Evolutionary conservation across 2,888 invertebrate species (phyloP).

Genomic region (Drosophila phalerata): DNA sequence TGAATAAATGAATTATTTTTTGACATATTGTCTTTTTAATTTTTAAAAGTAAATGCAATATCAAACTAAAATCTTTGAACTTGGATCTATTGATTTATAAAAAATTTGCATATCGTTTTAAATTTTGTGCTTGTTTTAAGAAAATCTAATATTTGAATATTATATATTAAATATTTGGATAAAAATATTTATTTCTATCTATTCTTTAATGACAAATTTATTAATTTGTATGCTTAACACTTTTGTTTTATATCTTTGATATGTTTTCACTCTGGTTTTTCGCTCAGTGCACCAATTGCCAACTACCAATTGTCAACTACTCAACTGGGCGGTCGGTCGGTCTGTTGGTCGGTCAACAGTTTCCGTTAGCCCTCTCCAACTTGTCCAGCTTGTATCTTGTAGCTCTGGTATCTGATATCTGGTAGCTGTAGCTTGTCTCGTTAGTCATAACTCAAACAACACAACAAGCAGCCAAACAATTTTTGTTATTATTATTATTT

Average conservation of each 20-base stretch:
- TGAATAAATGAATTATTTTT: too few species aligned
- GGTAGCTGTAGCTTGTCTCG: slow-evolving; percentile 58
- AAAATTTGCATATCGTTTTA: too few species aligned
- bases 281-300: slow-evolving; percentile 22
- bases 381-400: slow-evolving; percentile 52
- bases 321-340: slow-evolving; percentile 47
- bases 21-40: too few species aligned
- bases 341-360: slow-evolving; percentile 51
- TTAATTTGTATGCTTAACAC: neutral
- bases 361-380: slow-evolving; percentile 68
- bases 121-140: too few species aligned
- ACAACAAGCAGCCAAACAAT: slow-evolving; percentile 13
- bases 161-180: too few species aligned
- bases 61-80: too few species aligned
- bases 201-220: too few species aligned
- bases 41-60: too few species aligned
- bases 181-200: too few species aligned
- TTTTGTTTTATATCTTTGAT: neutral
- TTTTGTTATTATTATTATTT: slow-evolving; percentile 12
- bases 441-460: slow-evolving; percentile 42
- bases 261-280: neutral
- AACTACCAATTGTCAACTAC: slow-evolving; percentile 30
- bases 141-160: too few species aligned
- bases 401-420: slow-evolving; percentile 25
- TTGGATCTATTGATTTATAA: too few species aligned